A percentile compares a stretch with the other conserved stretches of the same genome.
phyloP scores from a whole-genome alignment of 2,888 invertebrate genomes.

The Pristionchus japonicus region DNA sequence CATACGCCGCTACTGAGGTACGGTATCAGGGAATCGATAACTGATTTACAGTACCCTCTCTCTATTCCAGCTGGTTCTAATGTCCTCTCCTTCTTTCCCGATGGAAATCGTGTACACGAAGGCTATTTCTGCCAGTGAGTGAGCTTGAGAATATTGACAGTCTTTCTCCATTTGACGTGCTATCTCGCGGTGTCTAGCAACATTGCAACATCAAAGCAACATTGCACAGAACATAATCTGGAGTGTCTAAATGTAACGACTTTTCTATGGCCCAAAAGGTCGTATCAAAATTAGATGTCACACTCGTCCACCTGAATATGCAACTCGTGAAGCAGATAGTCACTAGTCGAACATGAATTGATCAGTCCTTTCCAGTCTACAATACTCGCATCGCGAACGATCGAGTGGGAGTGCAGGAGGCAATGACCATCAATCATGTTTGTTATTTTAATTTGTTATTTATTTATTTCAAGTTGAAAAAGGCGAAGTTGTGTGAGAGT shows the following conservation, averaged over 20 bases:
- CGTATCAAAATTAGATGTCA: too few relatives aligned
- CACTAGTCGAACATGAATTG: background rate
- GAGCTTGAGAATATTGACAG: too few relatives aligned
- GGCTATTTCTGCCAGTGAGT: background rate
- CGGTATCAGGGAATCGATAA: background rate
- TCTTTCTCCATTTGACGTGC: too few relatives aligned
- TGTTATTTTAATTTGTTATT: background rate
- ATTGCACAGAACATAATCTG: too few relatives aligned
- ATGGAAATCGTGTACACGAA: background rate
- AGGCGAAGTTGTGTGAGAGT: too few relatives aligned
- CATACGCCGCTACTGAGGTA: constrained; percentile 30
- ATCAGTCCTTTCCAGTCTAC: background rate
- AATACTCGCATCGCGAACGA: background rate
- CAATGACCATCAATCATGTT: constrained; percentile 32
- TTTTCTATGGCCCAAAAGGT: too few relatives aligned
- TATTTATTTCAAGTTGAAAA: too few relatives aligned
- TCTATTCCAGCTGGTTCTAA: constrained; percentile 4
- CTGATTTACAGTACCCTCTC: background rate
- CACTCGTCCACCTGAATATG: background rate
- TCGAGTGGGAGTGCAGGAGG: background rate
- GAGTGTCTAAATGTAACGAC: too few relatives aligned
- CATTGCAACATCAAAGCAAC: too few relatives aligned
- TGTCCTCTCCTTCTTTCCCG: background rate
- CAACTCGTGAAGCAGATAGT: background rate
- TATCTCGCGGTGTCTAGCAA: too few relatives aligned